Base-by-base conservation (phyloP, 2,888 invertebrate genomes). In the Platerodrilus igneus region DNA sequence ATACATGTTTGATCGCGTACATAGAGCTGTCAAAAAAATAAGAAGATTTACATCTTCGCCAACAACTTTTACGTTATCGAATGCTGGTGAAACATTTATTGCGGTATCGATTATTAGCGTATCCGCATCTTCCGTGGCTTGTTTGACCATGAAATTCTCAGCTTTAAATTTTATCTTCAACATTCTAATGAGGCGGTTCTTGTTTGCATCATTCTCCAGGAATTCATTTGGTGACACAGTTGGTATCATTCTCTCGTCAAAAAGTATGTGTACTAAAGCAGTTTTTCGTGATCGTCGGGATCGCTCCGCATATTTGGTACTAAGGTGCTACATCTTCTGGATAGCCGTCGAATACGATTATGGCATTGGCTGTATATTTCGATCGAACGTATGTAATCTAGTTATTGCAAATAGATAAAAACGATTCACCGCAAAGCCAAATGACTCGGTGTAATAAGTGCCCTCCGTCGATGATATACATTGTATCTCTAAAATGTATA, bases 401-500 rank as follows among this genome's bases (percentile, higher is more conserved):
- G 20, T 45, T 44, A n/a, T 46, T 30, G 27, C 40, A 47, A 26
- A 57, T 51, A 5, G 23, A 21, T 5, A 22, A 33, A 40, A 51
- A 55, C 8, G 40, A 28, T 15, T 38, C 45, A 21, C 48, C 31
- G 11, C 31, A 26, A 23, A 40, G 37, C 59, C 59, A 62, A 13
- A 57, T 48, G 26, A 57, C 54, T 37, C 37, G 42, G 29, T 60
- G 56, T 19, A 61, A 37, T 14, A 59, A 42, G 45, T 42, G 58
- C 15, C 58, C 58, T 15, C 58, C 58, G 43, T 60, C 61, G 8
- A 61, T 33, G 4, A 57, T 44, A 37, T 47, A 35, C 4, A 34
- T 31, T 21, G 27, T 52, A 40, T 35, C 29, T 29, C 41, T 43
- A 20, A 46, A 38, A 33, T 37, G 18, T 10, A 38, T 16, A 16